A percentile compares a stretch with the other conserved stretches of the same genome.
These are phyloP conservation scores for Piaya cayana DNA, from an alignment of 2,113 vertebrate genomes.

Conservation along the genomic window DNA sequence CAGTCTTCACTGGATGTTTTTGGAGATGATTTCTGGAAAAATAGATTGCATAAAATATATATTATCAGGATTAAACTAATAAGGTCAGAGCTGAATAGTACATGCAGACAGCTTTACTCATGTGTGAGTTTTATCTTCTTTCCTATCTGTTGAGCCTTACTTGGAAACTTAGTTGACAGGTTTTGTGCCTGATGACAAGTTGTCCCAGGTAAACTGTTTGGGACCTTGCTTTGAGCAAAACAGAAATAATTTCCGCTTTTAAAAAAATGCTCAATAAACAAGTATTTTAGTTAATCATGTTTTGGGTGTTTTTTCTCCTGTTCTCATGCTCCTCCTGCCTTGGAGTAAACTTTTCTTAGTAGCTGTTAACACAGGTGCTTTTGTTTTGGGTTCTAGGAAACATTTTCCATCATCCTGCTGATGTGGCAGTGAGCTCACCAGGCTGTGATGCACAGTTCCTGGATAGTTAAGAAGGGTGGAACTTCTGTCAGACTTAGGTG, in stretches of 20 bases:
- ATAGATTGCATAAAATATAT: not conserved
- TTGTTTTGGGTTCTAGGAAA: conserved; percentile 48
- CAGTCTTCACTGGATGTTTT: not conserved
- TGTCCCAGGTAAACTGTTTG: not conserved
- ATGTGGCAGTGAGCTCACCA: conserved; percentile 28
- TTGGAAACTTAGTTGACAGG: not conserved
- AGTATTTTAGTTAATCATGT: not conserved
- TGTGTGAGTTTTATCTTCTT: not conserved
- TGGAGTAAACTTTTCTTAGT: conserved; percentile 18
- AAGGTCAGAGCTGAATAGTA: not conserved
- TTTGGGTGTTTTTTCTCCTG: not conserved
- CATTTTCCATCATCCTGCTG: not conserved
- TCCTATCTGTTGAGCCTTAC: not conserved
- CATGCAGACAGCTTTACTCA: not conserved
- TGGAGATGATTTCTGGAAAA: not conserved
- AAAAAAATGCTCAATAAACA: not conserved
- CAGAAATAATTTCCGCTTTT: not conserved
- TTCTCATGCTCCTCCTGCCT: not conserved
- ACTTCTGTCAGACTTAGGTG: not conserved
- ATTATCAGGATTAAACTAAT: no score
- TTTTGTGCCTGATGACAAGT: not conserved
- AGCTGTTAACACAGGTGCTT: not conserved
- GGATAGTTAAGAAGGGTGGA: conserved; percentile 26
- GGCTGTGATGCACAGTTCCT: conserved; percentile 44
- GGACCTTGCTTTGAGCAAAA: not conserved